Evolutionary conservation across 1,140 invertebrate genomes (phyloP), one percentile per base, ranked within the genome.

Genomic region (Thalassaphorura encarpata): DNA sequence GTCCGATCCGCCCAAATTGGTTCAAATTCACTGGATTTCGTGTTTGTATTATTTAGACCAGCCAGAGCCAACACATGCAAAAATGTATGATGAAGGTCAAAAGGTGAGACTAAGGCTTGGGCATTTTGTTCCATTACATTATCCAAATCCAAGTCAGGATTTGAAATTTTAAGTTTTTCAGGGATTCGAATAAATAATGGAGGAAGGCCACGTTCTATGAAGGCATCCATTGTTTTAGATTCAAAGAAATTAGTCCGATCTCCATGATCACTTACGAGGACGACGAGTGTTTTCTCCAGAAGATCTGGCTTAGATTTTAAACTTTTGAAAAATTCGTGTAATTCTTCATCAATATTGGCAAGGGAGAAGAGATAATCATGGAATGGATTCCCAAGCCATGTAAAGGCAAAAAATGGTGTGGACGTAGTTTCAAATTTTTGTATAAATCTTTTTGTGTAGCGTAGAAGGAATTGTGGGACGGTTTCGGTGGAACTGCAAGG

Each of bases 111-210:
- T n/a, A 36, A n/a, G 11, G 33, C 33, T n/a, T 36, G 11, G 11
- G 11, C 33, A n/a, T 11, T 11, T 48, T 48, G 26, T 6, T 40
- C 36, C 39, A 42, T 26, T 15, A 23, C 15, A 41, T 27, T 24
- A 5, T 16, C 3, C 6, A 39, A 16, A 23, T 6, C 36, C 15
- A 19, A 3, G 6, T 16, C 3, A 21, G 24, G 18, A 29, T 11
- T 26, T 18, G 18, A 3, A 2, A 8, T 2, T 3, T 46, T 6
- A 8, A 45, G 26, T 16, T 8, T 40, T 48, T 55, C 43, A 5
- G 54, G 54, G n/a, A 56, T 19, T 11, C 47, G 31, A 21, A 56
- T 51, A 28, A 41, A 56, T 2, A 56, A 33, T 49, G 47, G 54
- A 8, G 54, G 54, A 1, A 56, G 36, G 31, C 46, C 36, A 16